Evolutionary conservation across 2,797 vertebrate species (phyloP).

Genomic region (Gymnodraco acuticeps): DNA sequence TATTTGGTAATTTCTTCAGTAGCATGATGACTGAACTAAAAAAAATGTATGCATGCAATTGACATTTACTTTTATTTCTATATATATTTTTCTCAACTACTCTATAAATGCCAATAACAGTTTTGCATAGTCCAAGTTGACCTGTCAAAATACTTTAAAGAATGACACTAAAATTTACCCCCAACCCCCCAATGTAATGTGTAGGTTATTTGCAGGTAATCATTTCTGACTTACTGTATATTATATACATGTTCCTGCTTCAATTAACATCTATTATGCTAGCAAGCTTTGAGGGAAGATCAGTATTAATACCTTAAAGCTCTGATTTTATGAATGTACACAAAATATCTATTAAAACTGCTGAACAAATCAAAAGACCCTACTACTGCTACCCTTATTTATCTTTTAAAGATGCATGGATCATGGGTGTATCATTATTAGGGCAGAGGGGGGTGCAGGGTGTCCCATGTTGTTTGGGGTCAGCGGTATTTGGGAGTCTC

Average conservation of each 20-base stretch:
- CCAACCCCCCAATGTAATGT: too few relatives aligned
- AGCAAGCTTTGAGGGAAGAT: neutral
- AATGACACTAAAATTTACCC: too few relatives aligned
- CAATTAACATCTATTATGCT: too few relatives aligned
- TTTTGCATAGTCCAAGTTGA: neutral
- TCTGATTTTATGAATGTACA: neutral
- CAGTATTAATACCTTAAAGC: neutral
- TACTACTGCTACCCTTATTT: neutral
- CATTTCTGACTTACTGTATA: neutral
- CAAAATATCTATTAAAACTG: neutral
- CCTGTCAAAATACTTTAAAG: neutral
- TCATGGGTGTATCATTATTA: slow-evolving; percentile 13
- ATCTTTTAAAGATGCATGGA: neutral
- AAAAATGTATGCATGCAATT: neutral
- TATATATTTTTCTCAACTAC: neutral
- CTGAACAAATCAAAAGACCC: neutral
- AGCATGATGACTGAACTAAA: too few relatives aligned
- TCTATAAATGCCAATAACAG: too few relatives aligned
- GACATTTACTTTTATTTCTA: neutral
- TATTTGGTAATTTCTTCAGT: neutral
- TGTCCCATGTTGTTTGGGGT: slow-evolving; percentile 72
- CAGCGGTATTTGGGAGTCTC: slow-evolving; percentile 62
- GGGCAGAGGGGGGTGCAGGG: slow-evolving; percentile 28
- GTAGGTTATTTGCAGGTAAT: too few relatives aligned
- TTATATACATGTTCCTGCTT: neutral